Conservation (phyloP, 2,113 vertebrate genomes). For the Melanocharis versteri region DNA sequence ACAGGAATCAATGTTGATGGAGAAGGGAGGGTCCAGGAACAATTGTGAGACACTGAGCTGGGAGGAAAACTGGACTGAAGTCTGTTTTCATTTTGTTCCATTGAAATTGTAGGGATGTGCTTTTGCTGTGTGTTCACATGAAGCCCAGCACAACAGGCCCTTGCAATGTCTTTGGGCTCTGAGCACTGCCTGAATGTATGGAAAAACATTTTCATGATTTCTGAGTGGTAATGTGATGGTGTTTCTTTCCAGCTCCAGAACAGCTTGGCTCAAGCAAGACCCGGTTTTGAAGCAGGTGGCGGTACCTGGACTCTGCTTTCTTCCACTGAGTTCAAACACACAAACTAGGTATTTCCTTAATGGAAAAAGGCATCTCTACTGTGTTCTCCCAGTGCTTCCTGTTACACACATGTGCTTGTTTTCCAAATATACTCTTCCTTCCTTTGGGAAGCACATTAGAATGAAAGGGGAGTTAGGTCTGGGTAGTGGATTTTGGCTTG, state of each 20-base stretch:
- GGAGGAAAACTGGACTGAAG: neutral
- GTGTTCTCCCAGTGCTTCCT: neutral
- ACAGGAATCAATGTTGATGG: neutral
- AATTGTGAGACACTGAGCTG: neutral
- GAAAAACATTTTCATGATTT: neutral
- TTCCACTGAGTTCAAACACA: slow-evolving; percentile 37
- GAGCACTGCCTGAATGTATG: neutral
- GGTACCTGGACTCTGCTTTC: neutral
- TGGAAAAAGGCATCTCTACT: neutral
- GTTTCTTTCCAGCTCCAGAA: slow-evolving; percentile 65
- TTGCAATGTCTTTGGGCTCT: neutral
- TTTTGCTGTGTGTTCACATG: neutral
- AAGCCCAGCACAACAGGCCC: neutral
- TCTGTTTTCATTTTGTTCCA: neutral
- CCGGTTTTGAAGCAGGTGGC: slow-evolving; percentile 37
- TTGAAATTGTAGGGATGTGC: neutral
- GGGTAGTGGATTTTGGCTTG: neutral
- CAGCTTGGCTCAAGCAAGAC: slow-evolving; percentile 27
- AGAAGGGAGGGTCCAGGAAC: neutral
- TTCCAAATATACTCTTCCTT: neutral
- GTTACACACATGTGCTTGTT: neutral
- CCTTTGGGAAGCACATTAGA: neutral
- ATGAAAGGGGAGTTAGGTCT: neutral
- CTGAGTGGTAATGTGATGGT: neutral
- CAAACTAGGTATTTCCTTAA: slow-evolving; percentile 66